Percentiles rank a stretch among this genome's conserved stretches.
Evolutionary conservation across 1,140 invertebrate species (phyloP).

Genomic region (Oppia nitens): DNA sequence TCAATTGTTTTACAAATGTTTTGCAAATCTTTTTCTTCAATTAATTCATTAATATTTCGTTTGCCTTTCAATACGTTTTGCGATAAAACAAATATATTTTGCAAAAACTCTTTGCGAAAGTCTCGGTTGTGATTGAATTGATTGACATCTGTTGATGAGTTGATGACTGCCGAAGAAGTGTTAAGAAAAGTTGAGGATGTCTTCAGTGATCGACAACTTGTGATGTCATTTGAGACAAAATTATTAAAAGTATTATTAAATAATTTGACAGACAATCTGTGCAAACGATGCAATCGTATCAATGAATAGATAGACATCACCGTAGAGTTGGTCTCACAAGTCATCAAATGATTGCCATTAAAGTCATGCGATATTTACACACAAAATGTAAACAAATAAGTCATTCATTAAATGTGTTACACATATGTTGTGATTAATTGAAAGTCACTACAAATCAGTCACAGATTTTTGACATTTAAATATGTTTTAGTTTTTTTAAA

Average conservation of each 20-base stretch:
- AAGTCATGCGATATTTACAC: no score
- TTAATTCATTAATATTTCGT: neutral
- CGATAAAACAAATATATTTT: neutral
- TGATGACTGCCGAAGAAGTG: neutral
- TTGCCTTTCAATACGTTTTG: neutral
- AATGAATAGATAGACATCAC: no score
- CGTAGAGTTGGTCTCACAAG: no score
- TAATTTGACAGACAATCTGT: neutral
- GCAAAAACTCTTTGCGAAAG: neutral
- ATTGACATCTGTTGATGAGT: neutral
- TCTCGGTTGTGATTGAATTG: neutral
- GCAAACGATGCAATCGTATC: no score
- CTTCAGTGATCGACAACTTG: neutral
- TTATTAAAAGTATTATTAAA: neutral
- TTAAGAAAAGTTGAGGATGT: neutral
- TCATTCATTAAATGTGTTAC: no score
- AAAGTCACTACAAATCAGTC: no score
- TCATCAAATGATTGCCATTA: no score
- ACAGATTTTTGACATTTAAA: no score
- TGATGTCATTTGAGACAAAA: neutral
- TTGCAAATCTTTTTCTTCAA: neutral
- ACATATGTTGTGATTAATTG: no score
- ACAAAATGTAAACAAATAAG: no score
- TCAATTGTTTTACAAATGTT: neutral
- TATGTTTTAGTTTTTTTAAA: no score